Percentiles rank a stretch among this genome's conserved stretches.
Conservation (phyloP, 2,888 invertebrate species). For the Euzetes globulus region DNA sequence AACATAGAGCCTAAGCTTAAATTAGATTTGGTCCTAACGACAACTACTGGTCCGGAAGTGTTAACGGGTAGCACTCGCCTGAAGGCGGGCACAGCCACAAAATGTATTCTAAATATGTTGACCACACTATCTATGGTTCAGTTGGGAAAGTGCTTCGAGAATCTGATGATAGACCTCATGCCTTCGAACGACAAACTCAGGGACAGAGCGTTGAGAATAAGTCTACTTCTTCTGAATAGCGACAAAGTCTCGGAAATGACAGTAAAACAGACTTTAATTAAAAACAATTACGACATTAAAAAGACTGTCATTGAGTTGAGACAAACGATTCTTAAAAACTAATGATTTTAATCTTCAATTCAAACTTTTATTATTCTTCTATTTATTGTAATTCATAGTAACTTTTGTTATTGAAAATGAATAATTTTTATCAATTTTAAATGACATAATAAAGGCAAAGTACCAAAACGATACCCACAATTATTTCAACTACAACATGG, state of each 20-base stretch:
- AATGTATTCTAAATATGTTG: constrained; percentile 43
- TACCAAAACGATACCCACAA: too few species aligned
- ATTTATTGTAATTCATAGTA: too few species aligned
- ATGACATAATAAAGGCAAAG: too few species aligned
- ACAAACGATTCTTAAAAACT: constrained; percentile 20
- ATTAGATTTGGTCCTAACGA: constrained; percentile 33
- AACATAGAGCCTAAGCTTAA: constrained; percentile 16
- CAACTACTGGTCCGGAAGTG: constrained; percentile 45
- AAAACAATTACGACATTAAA: constrained; percentile 32
- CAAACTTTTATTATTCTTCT: too few species aligned
- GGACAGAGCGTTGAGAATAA: constrained; percentile 37
- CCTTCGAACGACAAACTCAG: constrained; percentile 38
- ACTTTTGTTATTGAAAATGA: too few species aligned
- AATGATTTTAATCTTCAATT: too few species aligned
- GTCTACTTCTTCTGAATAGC: constrained; percentile 2
- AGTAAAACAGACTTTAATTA: neutral
- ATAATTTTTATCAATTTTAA: too few species aligned
- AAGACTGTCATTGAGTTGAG: constrained; percentile 14
- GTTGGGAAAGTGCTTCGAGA: constrained; percentile 39
- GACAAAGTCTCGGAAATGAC: neutral
- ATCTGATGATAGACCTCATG: constrained; percentile 39
- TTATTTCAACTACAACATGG: too few species aligned
- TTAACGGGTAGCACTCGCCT: constrained; percentile 49
- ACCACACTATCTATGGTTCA: constrained; percentile 40
- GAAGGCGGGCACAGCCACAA: constrained; percentile 48